Base-by-base conservation (phyloP, 2,797 vertebrate species). In the Varecia variegata region DNA sequence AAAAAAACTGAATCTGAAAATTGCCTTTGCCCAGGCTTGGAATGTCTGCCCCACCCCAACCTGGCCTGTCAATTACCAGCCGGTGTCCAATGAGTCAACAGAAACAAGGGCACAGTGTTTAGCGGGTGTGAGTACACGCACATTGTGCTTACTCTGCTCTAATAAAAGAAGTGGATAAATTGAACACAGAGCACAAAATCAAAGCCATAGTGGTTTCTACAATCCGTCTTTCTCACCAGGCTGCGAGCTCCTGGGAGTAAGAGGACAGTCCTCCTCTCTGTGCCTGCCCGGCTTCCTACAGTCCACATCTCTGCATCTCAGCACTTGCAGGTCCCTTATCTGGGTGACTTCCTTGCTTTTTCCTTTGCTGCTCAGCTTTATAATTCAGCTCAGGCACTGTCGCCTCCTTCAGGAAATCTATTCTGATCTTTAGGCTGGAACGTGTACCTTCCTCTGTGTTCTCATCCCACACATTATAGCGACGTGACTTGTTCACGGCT, bases 221-320 rank as follows among this genome's bases (percentile, higher is more conserved):
- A 10, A 7, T 5, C 45, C 3, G 0, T 68, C 43, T 52, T 68
- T 43, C 71, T 87, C 35, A 12, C 14, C 2, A 18, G 43, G n/a
- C 45, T 8, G 30, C 62, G 2, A 68, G 50, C 27, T 27, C 27
- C 56, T 15, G 50, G 82, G 35, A 27, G 8, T 3, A 9, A 35
- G n/a, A 35, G 10, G 10, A 10, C 20, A 23, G 27, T 25, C 68
- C n/a, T 65, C 17, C 76, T 74, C 60, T 50, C 58, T 2, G 17
- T 0, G 21, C 5, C 3, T 20, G 9, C 58, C 8, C 35, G 40
- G 40, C 62, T 30, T 52, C 70, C 56, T 13, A 7, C 9, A 12
- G 3, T 21, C 12, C 9, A 9, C 0, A 0, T 25, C 70, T 40
- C 45, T 2, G 3, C 7, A 5, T n/a, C 65, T 40, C 30, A 27